Conservation (phyloP, 2,888 invertebrate genomes). For the Amphipoea lucens region DNA sequence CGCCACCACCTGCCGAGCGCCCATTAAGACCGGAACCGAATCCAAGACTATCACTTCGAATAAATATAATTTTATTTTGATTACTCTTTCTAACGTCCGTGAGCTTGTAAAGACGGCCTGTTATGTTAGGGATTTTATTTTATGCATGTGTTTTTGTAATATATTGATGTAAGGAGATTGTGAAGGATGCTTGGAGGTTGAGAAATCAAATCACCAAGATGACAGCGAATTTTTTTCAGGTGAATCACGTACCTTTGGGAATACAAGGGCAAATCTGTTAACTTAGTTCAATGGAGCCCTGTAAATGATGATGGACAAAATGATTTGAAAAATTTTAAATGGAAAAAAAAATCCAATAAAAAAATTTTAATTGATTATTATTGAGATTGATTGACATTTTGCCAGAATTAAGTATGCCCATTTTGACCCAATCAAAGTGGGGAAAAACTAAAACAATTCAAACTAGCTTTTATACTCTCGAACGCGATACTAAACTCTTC, state of each 20-base stretch:
- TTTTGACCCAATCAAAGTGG: not conserved
- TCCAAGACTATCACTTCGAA: constrained; percentile 82
- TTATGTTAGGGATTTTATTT: constrained; percentile 48
- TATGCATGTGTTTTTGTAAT: constrained; percentile 47
- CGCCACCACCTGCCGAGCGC: constrained; percentile 82
- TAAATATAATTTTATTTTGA: constrained; percentile 85
- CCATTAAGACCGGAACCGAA: constrained; percentile 84
- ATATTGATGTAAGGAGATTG: constrained; percentile 14
- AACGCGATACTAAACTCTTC: constrained; percentile 39
- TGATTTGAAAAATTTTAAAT: accelerated
- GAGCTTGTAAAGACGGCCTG: constrained; percentile 66
- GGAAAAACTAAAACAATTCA: not conserved
- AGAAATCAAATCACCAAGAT: constrained; percentile 7
- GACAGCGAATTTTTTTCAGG: not conserved
- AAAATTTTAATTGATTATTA: not conserved
- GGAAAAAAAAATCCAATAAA: not conserved
- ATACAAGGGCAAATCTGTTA: not conserved
- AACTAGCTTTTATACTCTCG: not conserved
- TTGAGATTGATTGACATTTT: not conserved
- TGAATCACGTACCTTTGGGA: not conserved
- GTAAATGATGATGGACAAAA: no score
- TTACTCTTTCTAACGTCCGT: constrained; percentile 78
- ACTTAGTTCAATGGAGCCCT: not conserved
- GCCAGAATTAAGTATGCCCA: not conserved
- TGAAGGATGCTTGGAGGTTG: constrained; percentile 21